Evolutionary conservation across 37 sponge, comb jelly and placozoan species (phyloP).

Genomic region (Eunapius fragilis): DNA sequence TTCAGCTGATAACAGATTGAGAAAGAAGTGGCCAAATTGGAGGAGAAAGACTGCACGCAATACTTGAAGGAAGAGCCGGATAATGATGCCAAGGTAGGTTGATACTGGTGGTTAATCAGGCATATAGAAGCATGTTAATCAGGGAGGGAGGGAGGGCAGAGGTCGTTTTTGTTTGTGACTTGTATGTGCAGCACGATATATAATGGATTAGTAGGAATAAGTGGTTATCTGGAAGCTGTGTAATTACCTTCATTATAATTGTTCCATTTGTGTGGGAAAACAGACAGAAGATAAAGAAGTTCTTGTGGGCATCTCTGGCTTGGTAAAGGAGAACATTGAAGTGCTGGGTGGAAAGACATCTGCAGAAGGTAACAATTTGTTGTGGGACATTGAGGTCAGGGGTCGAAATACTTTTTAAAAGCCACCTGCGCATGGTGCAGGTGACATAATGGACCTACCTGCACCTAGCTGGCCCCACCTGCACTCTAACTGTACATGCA

Average conservation of each 20-base stretch:
- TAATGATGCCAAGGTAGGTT: conserved; percentile 54
- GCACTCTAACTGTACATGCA: too few species aligned
- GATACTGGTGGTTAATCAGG: background rate
- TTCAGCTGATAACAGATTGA: conserved; percentile 16
- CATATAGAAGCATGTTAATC: background rate
- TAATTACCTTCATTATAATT: too few species aligned
- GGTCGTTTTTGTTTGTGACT: too few species aligned
- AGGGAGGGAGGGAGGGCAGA: too few species aligned
- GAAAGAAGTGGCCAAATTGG: conserved; percentile 43
- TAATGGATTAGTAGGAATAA: background rate
- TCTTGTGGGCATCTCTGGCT: conserved; percentile 35
- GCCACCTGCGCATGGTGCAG: too few species aligned
- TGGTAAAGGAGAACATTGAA: conserved; percentile 69
- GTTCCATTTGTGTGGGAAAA: background rate
- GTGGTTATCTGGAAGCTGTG: background rate
- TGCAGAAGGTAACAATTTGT: conserved; percentile 46
- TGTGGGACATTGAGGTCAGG: too few species aligned
- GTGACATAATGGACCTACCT: too few species aligned
- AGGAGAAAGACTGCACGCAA: conserved; percentile 18
- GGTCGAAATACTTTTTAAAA: too few species aligned
- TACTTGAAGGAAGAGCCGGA: conserved; percentile 59
- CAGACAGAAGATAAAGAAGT: conserved; percentile 73
- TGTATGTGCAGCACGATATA: too few species aligned
- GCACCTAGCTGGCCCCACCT: too few species aligned
- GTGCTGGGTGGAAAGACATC: conserved; percentile 34